These are phyloP conservation scores for Incurvaria masculella DNA, from an alignment of 2,888 invertebrate genomes.

Conservation along the genomic window DNA sequence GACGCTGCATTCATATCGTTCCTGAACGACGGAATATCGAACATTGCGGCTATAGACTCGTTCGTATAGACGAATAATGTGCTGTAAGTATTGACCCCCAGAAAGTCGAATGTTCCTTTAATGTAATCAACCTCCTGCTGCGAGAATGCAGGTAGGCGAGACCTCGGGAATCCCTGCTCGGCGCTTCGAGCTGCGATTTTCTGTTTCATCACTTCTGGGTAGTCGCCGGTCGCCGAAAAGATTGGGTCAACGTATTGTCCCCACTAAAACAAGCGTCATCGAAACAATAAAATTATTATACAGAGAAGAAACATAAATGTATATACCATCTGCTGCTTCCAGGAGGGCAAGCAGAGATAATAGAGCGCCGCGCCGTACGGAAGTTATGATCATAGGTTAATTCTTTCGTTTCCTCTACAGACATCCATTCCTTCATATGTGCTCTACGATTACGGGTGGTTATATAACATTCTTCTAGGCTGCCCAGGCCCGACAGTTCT, in stretches of 20 bases:
- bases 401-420: no score
- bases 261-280: constrained; percentile 23
- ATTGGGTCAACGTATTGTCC: constrained; percentile 55
- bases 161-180: constrained; percentile 34
- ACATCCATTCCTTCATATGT: no score
- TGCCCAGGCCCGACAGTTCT: no score
- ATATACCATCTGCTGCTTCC: no score
- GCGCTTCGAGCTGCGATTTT: constrained; percentile 40
- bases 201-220: constrained; percentile 42
- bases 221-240: constrained; percentile 46
- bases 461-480: no score
- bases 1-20: constrained; percentile 8
- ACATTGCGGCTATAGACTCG: not conserved
- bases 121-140: constrained; percentile 48
- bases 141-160: constrained; percentile 44
- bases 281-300: not conserved
- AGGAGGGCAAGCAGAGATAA: no score
- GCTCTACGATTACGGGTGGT: no score
- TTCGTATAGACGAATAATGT: constrained; percentile 20
- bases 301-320: no score
- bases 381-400: no score
- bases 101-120: constrained; percentile 61
- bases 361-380: no score
- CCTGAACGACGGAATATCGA: constrained; percentile 13
- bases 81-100: constrained; percentile 69